A percentile compares a stretch with the other conserved stretches of the same genome.
phyloP scores from a whole-genome alignment of 2,113 vertebrate genomes.

The Corythoichthys haematopterus region DNA sequence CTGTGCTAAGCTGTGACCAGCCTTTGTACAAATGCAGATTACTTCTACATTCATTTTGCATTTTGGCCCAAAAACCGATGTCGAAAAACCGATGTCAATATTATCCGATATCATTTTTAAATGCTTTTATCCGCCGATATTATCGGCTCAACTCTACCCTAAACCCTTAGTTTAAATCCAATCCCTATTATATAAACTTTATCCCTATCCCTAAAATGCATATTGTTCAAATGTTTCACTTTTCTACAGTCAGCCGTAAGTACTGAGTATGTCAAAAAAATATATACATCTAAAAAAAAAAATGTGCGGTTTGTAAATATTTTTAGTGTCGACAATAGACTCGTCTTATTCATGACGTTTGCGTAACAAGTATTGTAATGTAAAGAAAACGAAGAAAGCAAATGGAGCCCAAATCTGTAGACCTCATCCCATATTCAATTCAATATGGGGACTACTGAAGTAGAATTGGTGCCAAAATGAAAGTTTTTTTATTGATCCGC shows the following conservation, averaged over 20 bases:
- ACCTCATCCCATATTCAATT: conserved; percentile 36
- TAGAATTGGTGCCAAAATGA: conserved; percentile 20
- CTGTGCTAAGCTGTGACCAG: no score
- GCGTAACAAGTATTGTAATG: conserved; percentile 37
- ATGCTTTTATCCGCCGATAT: no score
- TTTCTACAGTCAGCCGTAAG: conserved; percentile 72
- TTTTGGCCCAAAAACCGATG: no score
- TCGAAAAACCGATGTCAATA: no score
- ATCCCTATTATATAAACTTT: background rate
- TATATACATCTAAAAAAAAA: conserved; percentile 3
- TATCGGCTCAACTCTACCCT: no score
- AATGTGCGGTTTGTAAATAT: conserved; percentile 56
- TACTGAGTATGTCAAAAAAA: conserved; percentile 77
- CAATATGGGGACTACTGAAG: background rate
- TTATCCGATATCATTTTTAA: no score
- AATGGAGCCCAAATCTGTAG: conserved; percentile 75
- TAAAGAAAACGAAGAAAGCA: conserved; percentile 53
- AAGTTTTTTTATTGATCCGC: background rate
- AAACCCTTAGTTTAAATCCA: no score
- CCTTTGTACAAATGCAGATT: no score
- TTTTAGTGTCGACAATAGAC: conserved; percentile 9
- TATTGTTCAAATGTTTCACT: conserved; percentile 44
- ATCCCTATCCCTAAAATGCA: conserved; percentile 25
- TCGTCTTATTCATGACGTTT: conserved; percentile 24
- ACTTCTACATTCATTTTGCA: no score